Evolutionary conservation across 30 jellyfish, hydroid and myxozoan genomes (phyloP).

Genomic region (Morbakka virulenta): DNA sequence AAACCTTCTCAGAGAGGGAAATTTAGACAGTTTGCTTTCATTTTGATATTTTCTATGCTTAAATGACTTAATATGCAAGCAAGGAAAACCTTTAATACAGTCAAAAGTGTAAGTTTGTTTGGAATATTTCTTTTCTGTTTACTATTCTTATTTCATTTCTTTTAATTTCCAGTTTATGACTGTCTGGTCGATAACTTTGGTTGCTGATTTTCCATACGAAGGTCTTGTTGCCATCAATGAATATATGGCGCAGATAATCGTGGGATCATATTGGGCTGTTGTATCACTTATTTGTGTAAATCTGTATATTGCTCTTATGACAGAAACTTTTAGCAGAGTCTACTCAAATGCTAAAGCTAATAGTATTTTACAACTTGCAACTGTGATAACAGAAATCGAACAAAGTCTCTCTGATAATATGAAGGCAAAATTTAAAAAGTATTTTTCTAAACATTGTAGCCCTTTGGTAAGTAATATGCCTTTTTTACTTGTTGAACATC

Average conservation of each 20-base stretch:
- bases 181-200: constrained; percentile 48
- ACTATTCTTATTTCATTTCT: constrained; percentile 12
- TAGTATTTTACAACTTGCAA: constrained; percentile 83
- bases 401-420: constrained; percentile 9
- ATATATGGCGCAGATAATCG: constrained; percentile 57
- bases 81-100: neutral
- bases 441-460: constrained; percentile 33
- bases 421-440: constrained; percentile 7
- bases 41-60: too few species aligned
- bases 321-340: constrained; percentile 92
- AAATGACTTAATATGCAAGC: too few species aligned
- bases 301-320: constrained; percentile 77
- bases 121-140: neutral
- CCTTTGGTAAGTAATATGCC: constrained; percentile 46
- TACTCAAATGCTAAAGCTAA: constrained; percentile 89
- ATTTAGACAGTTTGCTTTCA: too few species aligned
- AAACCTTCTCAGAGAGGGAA: too few species aligned
- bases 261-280: constrained; percentile 78
- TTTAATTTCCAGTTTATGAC: neutral
- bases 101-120: neutral
- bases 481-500: constrained; percentile 3
- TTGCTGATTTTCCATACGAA: constrained; percentile 47
- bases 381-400: constrained; percentile 30
- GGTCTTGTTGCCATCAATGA: constrained; percentile 40
- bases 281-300: constrained; percentile 81